Conservation (phyloP, 2,888 invertebrate species). For the Lucinisca nassula region DNA sequence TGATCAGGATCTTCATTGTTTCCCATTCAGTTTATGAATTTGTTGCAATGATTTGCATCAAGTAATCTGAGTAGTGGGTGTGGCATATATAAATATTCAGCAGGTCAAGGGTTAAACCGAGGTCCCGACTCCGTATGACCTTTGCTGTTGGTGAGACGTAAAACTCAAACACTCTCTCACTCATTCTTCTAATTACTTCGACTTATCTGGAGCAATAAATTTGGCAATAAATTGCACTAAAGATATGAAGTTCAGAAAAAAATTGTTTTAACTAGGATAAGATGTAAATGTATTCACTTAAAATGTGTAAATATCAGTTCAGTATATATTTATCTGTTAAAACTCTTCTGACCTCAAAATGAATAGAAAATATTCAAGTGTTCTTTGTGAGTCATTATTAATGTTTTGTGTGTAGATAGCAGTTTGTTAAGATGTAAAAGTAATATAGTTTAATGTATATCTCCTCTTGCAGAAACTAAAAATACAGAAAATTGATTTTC, state of each 20-base stretch:
- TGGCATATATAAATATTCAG: no score
- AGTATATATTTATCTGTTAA: slow-evolving; percentile 9
- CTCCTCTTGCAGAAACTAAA: neutral
- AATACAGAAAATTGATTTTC: slow-evolving; percentile 2
- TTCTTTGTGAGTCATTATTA: neutral
- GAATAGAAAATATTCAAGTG: slow-evolving; percentile 17
- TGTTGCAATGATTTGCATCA: no score
- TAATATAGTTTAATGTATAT: slow-evolving; percentile 8
- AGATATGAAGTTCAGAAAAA: neutral
- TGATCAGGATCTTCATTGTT: no score
- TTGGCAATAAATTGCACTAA: no score
- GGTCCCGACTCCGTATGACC: no score
- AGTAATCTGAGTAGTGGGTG: no score
- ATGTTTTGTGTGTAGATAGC: slow-evolving; percentile 2
- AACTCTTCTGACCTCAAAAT: slow-evolving; percentile 10
- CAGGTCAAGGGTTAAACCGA: no score
- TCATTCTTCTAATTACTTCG: no score
- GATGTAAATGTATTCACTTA: slow-evolving; percentile 3
- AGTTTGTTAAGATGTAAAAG: slow-evolving; percentile 1
- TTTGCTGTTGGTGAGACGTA: no score
- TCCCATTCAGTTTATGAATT: no score
- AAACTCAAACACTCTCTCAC: no score
- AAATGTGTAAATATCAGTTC: neutral
- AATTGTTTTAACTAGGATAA: slow-evolving; percentile 3
- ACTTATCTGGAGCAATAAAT: no score